Base-by-base conservation (phyloP, 2,888 invertebrate genomes). In the Drosophila stalkeri region DNA sequence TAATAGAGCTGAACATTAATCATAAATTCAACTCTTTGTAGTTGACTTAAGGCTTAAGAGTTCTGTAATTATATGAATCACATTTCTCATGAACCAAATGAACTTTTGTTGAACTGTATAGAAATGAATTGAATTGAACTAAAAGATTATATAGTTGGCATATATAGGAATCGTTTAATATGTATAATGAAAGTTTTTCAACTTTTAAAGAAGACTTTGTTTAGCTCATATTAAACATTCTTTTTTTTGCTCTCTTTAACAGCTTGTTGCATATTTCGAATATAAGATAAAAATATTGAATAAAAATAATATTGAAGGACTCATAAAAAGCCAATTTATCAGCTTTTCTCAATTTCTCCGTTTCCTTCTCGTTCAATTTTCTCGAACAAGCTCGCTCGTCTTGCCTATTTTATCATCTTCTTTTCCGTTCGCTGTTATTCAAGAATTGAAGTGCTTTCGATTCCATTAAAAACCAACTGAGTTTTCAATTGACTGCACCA, bases 401-500 rank as follows among this genome's bases (percentile, higher is more conserved):
- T 14, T 8, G 3, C n/a, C 27, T 35, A 35, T 51, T 51, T 35
- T 8, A 51, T 18, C 33, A 51, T 35, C 33, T 33, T 7, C 51
- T 33, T 18, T 51, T 33, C 33, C 51, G 18, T 33, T 47, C n/a
- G 27, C 27, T 47, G n/a, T 31, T n/a, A 47, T 31, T n/a, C 2
- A n/a, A 18, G 49, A 49, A 23, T 23, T 49, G 33, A 49, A 49
- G 6, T 12, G 31, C 49, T 14, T 35, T 20, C 51, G 33, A 33
- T 20, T 2, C 18, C 33, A 33, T 51, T 33, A 51, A 33, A 51
- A 33, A 3, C 2, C 18, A 20, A 51, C 18, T 51, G 20, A 12
- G 14, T 14, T 20, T 35, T 51, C 51, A 35, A 35, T 51, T 35
- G 51, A 51, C 51, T 51, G 51, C 51, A 20, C 51, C 51, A 35